Conservation (phyloP, 64 coral and sea anemone genomes). For the Montipora efflorescens region DNA sequence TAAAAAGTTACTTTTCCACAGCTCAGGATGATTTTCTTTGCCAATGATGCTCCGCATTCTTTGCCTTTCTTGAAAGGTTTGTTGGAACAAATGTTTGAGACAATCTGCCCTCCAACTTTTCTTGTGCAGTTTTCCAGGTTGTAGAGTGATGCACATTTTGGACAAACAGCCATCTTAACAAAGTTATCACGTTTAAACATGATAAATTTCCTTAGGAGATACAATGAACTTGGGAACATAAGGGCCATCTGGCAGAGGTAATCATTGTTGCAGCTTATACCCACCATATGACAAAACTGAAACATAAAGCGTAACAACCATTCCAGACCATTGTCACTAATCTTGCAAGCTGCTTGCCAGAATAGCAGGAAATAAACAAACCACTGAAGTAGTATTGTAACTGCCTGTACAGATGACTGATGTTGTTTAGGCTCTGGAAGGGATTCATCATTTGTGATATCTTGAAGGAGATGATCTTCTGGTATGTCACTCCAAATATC, state of each 20-base stretch:
- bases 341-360: background rate
- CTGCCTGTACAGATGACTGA: background rate
- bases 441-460: no score
- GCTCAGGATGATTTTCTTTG: background rate
- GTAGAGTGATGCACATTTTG: slow-evolving; percentile 23
- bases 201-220: background rate
- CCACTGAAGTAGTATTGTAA: slow-evolving; percentile 56
- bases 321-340: slow-evolving; percentile 71
- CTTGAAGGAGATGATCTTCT: no score
- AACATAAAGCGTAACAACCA: slow-evolving; percentile 73
- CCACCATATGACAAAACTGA: slow-evolving; percentile 18
- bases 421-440: no score
- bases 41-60: slow-evolving; percentile 20
- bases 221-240: slow-evolving; percentile 45
- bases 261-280: background rate
- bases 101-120: no score
- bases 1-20: background rate
- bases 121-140: no score
- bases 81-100: no score
- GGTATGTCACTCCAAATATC: no score
- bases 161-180: slow-evolving; percentile 44
- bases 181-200: slow-evolving; percentile 12
- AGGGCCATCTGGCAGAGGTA: slow-evolving; percentile 16
- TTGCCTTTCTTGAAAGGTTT: no score
- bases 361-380: slow-evolving; percentile 43